phyloP scores from a whole-genome alignment of 92 coral and sea anemone genomes.

The Siderastrea siderea region DNA sequence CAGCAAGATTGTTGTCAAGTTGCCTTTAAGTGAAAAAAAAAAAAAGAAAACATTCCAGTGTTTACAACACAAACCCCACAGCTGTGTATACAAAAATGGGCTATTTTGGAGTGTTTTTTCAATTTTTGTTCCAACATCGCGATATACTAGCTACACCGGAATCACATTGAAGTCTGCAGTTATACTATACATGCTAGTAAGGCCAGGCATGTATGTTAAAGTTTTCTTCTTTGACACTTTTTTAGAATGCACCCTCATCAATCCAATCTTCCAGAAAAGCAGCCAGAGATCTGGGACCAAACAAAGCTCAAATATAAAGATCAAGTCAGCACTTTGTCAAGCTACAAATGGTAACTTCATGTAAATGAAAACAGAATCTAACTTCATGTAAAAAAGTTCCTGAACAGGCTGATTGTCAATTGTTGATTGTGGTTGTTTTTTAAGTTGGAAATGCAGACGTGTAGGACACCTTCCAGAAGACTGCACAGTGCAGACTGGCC shows the following conservation, averaged over 20 bases:
- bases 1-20: too few relatives aligned
- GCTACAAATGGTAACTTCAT: conserved; percentile 78
- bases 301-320: conserved; percentile 62
- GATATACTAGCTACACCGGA: too few relatives aligned
- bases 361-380: neutral
- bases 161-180: too few relatives aligned
- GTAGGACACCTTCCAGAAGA: conserved; percentile 94
- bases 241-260: conserved; percentile 11
- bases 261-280: conserved; percentile 9
- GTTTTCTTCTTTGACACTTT: neutral
- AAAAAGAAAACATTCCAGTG: too few relatives aligned
- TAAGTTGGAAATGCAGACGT: conserved; percentile 85
- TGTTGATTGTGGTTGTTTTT: neutral
- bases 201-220: neutral
- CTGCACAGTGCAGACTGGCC: conserved; percentile 70
- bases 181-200: too few relatives aligned
- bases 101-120: too few relatives aligned
- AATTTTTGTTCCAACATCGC: too few relatives aligned
- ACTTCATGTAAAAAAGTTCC: neutral
- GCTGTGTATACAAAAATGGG: too few relatives aligned
- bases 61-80: too few relatives aligned
- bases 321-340: conserved; percentile 65
- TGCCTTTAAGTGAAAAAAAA: too few relatives aligned
- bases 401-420: neutral
- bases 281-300: conserved; percentile 59